Conservation (phyloP, 1,140 invertebrate genomes). For the Leucophenga varia region DNA sequence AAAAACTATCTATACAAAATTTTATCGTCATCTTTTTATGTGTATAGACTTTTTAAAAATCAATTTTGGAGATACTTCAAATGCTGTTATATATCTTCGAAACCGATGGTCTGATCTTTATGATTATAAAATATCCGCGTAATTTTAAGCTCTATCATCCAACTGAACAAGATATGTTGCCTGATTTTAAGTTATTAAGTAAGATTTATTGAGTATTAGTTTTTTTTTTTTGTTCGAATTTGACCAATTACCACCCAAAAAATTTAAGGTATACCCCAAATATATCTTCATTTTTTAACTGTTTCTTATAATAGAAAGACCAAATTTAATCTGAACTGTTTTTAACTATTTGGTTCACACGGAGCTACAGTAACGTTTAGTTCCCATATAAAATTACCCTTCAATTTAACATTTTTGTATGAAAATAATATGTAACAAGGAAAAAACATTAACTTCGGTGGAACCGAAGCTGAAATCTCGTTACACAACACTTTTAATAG, state of each 20-base stretch:
- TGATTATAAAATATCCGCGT: neutral
- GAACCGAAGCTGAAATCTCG: too few relatives aligned
- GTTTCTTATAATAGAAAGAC: neutral
- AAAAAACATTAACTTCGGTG: too few relatives aligned
- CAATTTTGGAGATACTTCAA: neutral
- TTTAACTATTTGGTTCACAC: neutral
- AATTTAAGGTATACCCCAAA: too few relatives aligned
- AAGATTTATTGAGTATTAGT: neutral
- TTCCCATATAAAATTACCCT: too few relatives aligned
- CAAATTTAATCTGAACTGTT: neutral
- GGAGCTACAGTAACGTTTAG: neutral
- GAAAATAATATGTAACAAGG: neutral
- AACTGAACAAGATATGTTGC: too few relatives aligned
- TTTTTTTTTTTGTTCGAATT: neutral
- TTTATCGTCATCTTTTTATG: neutral
- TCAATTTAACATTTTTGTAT: neutral
- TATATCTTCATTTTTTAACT: neutral
- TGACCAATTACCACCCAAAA: neutral
- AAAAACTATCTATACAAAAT: too few relatives aligned
- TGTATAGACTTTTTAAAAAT: neutral
- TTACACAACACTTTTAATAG: too few relatives aligned
- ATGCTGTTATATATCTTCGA: too few relatives aligned
- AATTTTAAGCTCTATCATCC: too few relatives aligned
- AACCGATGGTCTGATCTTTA: neutral
- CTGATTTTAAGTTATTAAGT: neutral